phyloP scores from a whole-genome alignment of 2,113 vertebrate genomes.

The Chelonoidis abingdonii region DNA sequence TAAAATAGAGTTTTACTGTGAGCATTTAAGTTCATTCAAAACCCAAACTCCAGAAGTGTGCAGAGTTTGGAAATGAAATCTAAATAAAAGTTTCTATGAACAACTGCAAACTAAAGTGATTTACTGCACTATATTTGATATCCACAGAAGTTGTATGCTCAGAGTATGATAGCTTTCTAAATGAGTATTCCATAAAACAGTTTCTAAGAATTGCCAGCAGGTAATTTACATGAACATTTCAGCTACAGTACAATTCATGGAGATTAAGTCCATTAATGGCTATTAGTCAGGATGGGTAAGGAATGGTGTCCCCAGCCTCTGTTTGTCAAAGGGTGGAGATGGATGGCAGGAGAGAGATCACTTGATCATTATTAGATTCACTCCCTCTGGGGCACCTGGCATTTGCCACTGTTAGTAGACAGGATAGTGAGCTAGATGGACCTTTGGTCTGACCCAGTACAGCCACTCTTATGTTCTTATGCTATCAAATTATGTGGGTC shows the following conservation, averaged over 20 bases:
- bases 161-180: conserved; percentile 44
- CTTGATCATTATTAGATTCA: too few relatives aligned
- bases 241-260: neutral
- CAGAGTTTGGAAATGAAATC: neutral
- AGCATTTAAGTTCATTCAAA: conserved; percentile 21
- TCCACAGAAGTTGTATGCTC: conserved; percentile 1
- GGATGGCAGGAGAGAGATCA: too few relatives aligned
- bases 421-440: too few relatives aligned
- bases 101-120: conserved; percentile 21
- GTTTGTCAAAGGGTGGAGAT: too few relatives aligned
- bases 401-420: too few relatives aligned
- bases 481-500: conserved; percentile 2
- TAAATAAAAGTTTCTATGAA: conserved; percentile 43
- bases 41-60: neutral
- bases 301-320: too few relatives aligned
- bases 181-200: conserved; percentile 18
- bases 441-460: too few relatives aligned
- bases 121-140: neutral
- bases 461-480: too few relatives aligned
- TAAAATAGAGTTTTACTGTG: conserved; percentile 19
- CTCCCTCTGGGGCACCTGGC: too few relatives aligned
- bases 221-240: neutral
- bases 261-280: too few relatives aligned
- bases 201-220: conserved; percentile 11
- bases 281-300: too few relatives aligned